A percentile compares a stretch with the other conserved stretches of the same genome.
phyloP scores from a whole-genome alignment of 2,797 vertebrate species.

The Betta splendens region DNA sequence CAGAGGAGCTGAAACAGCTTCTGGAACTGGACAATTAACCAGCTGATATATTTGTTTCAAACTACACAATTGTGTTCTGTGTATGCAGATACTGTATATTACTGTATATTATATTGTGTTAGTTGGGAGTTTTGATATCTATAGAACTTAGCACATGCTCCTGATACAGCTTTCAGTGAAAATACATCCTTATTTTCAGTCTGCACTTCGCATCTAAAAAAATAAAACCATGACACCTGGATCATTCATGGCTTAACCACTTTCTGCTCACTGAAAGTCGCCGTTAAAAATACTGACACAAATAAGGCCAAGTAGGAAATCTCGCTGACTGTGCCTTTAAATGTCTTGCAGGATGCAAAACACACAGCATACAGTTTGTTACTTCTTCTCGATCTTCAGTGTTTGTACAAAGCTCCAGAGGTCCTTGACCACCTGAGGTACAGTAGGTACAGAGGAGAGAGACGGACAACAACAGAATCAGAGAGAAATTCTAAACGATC shows the following conservation, averaged over 20 bases:
- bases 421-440: conserved; percentile 84
- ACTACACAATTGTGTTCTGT: too few species aligned
- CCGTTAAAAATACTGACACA: conserved; percentile 13
- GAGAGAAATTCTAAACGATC: conserved; percentile 53
- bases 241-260: conserved; percentile 11
- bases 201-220: too few species aligned
- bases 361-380: conserved; percentile 31
- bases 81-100: too few species aligned
- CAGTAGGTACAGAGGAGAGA: conserved; percentile 39
- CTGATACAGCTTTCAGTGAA: too few species aligned
- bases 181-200: too few species aligned
- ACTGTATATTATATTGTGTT: too few species aligned
- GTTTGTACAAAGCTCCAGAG: conserved; percentile 84
- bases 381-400: conserved; percentile 80
- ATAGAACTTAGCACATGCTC: too few species aligned
- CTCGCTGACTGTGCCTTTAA: conserved; percentile 76
- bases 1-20: conserved; percentile 3
- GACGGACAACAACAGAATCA: conserved; percentile 27
- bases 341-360: conserved; percentile 53
- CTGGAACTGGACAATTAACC: background rate
- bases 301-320: conserved; percentile 53
- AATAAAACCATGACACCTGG: conserved; percentile 15
- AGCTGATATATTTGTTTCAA: too few species aligned
- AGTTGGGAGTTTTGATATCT: too few species aligned
- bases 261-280: conserved; percentile 9